phyloP scores from a whole-genome alignment of 2,797 vertebrate species.

The Carduelis carduelis region DNA sequence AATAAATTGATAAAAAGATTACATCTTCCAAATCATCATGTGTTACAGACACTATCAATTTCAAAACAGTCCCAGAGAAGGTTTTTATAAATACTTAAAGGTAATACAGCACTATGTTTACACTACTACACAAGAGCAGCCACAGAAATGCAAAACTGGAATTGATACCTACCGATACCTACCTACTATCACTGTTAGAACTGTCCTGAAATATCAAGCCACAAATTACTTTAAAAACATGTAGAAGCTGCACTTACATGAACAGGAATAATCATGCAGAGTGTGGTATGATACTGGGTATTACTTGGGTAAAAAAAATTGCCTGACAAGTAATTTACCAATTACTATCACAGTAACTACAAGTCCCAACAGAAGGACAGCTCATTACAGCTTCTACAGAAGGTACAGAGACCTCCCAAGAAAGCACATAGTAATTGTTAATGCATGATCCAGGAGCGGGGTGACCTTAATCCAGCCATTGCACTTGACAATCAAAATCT shows the following conservation, averaged over 20 bases:
- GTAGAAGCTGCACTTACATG: background rate
- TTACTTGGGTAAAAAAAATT: background rate
- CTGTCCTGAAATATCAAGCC: background rate
- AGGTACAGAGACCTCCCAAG: background rate
- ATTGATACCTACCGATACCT: background rate
- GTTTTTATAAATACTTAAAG: background rate
- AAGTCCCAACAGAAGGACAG: background rate
- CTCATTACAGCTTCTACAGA: background rate
- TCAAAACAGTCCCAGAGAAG: background rate
- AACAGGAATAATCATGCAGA: background rate
- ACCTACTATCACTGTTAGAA: background rate
- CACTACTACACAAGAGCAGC: background rate
- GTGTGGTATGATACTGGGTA: background rate
- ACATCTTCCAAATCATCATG: background rate
- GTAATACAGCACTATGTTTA: background rate
- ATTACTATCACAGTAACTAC: background rate
- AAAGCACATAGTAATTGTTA: accelerated
- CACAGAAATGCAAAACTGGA: background rate
- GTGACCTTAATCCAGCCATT: background rate
- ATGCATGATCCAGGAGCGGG: background rate
- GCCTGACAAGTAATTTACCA: background rate
- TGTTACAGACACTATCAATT: background rate
- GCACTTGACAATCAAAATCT: background rate
- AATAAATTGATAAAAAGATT: background rate
- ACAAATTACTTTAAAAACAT: background rate